Evolutionary conservation across 2,797 vertebrate species (phyloP).

Genomic region (Chloroceryle inda): DNA sequence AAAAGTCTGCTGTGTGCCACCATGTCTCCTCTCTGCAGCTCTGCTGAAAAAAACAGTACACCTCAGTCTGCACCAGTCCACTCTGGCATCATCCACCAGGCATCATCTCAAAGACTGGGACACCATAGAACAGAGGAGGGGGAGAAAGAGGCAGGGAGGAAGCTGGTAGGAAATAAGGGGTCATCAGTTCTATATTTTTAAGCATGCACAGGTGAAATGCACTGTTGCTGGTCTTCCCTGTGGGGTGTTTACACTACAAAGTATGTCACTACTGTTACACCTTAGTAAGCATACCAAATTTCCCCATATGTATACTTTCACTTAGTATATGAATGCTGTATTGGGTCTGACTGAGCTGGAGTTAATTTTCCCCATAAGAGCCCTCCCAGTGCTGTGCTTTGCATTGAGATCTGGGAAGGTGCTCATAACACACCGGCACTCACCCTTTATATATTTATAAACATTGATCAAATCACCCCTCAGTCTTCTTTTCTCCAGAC

Average conservation of each 20-base stretch:
- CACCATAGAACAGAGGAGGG: not conserved
- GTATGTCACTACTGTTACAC: not conserved
- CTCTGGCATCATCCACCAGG: not conserved
- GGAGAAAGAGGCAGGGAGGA: rapidly evolving
- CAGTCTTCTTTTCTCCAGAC: no score
- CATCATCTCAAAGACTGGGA: not conserved
- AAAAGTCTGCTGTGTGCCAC: not conserved
- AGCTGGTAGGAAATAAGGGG: not conserved
- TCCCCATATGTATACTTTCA: not conserved
- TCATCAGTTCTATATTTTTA: not conserved
- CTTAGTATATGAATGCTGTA: not conserved
- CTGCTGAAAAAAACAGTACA: rapidly evolving
- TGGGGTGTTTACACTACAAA: not conserved
- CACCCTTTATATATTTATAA: no score
- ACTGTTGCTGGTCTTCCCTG: not conserved
- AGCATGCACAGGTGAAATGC: not conserved
- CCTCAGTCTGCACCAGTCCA: not conserved
- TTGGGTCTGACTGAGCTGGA: no score
- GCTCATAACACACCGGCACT: no score
- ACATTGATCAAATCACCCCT: no score
- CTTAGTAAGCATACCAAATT: not conserved
- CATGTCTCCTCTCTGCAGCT: not conserved
- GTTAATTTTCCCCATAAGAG: no score
- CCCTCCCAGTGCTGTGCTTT: no score
- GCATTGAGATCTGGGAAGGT: no score